Evolutionary conservation across 2,113 vertebrate species (phyloP).

Genomic region (Microcebus lehilahytsara): DNA sequence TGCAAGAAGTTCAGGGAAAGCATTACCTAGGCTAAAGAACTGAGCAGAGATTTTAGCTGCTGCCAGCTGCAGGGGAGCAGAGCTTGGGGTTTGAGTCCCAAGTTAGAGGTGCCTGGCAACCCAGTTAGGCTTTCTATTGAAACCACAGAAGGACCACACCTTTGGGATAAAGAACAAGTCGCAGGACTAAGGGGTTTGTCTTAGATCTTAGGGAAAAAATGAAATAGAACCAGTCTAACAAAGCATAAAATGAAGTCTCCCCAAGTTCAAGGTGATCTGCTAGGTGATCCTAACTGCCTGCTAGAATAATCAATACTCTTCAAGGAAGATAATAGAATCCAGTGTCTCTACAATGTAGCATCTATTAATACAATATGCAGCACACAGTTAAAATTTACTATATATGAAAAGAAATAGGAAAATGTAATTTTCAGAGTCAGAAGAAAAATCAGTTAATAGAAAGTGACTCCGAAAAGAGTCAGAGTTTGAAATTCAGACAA

Average conservation of each 20-base stretch:
- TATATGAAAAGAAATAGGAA: neutral
- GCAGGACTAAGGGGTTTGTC: neutral
- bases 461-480: neutral
- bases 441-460: conserved; percentile 40
- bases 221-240: neutral
- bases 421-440: neutral
- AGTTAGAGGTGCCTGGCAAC: neutral
- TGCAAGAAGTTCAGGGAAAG: neutral
- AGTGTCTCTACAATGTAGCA: neutral
- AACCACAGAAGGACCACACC: neutral
- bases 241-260: neutral
- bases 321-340: neutral
- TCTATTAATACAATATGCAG: neutral
- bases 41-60: neutral
- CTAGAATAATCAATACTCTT: neutral
- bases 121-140: neutral
- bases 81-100: neutral
- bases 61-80: neutral
- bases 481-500: conserved; percentile 1
- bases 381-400: neutral
- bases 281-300: neutral
- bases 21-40: neutral
- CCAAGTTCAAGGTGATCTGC: neutral
- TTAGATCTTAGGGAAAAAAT: neutral
- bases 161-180: neutral